Conservation (phyloP, 2,888 invertebrate genomes). For the Phalera bucephala region DNA sequence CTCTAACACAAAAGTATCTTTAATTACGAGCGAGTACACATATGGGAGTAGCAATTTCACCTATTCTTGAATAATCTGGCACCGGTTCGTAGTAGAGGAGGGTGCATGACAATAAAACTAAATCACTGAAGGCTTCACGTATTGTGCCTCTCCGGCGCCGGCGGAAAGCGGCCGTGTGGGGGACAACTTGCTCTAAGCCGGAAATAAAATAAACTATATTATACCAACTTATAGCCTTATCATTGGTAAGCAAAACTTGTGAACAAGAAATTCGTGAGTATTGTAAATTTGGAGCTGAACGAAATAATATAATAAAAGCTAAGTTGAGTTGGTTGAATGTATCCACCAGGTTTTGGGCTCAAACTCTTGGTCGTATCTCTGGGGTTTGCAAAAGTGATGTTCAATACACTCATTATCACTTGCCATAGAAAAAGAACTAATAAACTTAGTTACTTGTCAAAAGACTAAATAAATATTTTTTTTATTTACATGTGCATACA, state of each 20-base stretch:
- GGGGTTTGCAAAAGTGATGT: too few relatives aligned
- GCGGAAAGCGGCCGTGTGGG: constrained; percentile 76
- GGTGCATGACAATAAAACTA: constrained; percentile 82
- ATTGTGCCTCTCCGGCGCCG: constrained; percentile 77
- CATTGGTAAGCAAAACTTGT: constrained; percentile 34
- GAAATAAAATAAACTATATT: constrained; percentile 72
- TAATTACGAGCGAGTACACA: constrained; percentile 1
- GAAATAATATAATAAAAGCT: too few relatives aligned
- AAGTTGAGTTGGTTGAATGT: too few relatives aligned
- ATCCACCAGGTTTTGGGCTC: too few relatives aligned
- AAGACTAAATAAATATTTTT: too few relatives aligned
- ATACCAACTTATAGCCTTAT: constrained; percentile 35
- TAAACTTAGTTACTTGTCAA: too few relatives aligned
- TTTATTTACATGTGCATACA: too few relatives aligned
- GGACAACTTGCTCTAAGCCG: constrained; percentile 67
- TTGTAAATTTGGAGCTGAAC: too few relatives aligned
- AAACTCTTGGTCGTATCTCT: too few relatives aligned
- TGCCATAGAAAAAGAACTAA: too few relatives aligned
- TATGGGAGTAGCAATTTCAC: constrained; percentile 39
- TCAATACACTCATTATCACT: too few relatives aligned
- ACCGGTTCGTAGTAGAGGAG: constrained; percentile 51
- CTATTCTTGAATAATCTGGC: constrained; percentile 59
- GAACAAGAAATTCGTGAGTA: constrained; percentile 5
- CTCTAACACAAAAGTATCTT: too few relatives aligned
- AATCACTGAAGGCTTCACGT: constrained; percentile 71